Evolutionary conservation across 2,113 vertebrate genomes (phyloP).

Genomic region (Ammospiza nelsoni): DNA sequence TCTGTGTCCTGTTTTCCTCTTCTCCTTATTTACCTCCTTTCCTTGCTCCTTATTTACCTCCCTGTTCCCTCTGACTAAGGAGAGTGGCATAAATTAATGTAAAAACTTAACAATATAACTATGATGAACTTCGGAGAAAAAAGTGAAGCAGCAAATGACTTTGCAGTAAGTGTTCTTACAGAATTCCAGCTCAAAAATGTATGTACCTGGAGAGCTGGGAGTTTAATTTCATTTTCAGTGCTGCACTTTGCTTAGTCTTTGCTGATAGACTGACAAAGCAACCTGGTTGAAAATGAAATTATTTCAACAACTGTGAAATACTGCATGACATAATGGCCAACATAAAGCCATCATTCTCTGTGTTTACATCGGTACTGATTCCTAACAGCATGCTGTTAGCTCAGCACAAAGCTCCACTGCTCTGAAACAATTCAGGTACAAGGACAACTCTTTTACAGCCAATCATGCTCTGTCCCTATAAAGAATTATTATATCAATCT

Average conservation of each 20-base stretch:
- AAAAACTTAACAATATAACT: background rate
- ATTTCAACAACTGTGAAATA: conserved; percentile 68
- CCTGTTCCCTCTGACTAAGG: background rate
- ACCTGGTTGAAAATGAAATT: conserved; percentile 59
- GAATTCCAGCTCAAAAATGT: background rate
- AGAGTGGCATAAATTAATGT: background rate
- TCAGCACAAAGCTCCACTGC: conserved; percentile 64
- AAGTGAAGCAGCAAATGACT: background rate
- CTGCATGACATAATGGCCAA: conserved; percentile 23
- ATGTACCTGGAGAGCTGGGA: background rate
- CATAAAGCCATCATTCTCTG: conserved; percentile 54
- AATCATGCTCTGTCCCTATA: conserved; percentile 31
- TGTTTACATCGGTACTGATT: conserved; percentile 57
- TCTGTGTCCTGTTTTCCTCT: background rate
- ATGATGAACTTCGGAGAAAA: background rate
- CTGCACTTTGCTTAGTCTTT: background rate
- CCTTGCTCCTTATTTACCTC: background rate
- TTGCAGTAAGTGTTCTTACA: background rate
- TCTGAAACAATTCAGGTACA: conserved; percentile 69
- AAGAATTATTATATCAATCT: conserved; percentile 61
- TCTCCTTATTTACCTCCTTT: background rate
- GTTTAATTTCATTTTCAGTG: conserved; percentile 33
- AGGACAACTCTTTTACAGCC: conserved; percentile 59
- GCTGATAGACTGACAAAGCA: conserved; percentile 37
- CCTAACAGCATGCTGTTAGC: conserved; percentile 59